phyloP scores from a whole-genome alignment of 2,113 vertebrate species.

The Sorex fumeus region DNA sequence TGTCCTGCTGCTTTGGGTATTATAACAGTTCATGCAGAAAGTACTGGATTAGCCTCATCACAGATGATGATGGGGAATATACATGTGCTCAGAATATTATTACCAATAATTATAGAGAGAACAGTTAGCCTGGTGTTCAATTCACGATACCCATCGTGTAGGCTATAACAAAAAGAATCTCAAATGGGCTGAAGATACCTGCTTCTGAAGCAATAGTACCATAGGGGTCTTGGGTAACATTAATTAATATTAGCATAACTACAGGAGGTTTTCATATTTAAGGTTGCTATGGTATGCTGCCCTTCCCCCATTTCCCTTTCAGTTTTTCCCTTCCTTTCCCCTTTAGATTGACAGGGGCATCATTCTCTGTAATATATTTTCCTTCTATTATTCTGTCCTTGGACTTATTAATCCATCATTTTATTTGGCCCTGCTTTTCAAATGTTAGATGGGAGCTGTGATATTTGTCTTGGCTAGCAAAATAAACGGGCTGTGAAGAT shows the following conservation, averaged over 20 bases:
- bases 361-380: conserved; percentile 72
- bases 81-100: conserved; percentile 73
- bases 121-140: conserved; percentile 62
- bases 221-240: conserved; percentile 56
- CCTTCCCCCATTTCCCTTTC: conserved; percentile 54
- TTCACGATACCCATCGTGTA: conserved; percentile 44
- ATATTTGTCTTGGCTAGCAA: conserved; percentile 82
- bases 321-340: conserved; percentile 45
- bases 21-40: conserved; percentile 81
- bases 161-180: conserved; percentile 66
- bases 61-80: conserved; percentile 70
- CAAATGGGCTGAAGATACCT: conserved; percentile 59
- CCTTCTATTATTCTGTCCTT: conserved; percentile 76
- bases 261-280: conserved; percentile 29
- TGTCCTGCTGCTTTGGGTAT: conserved; percentile 78
- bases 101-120: conserved; percentile 70
- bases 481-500: conserved; percentile 78
- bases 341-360: neutral
- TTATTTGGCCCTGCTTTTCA: conserved; percentile 81
- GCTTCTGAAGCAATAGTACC: conserved; percentile 34
- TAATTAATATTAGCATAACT: conserved; percentile 76
- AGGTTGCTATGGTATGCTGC: conserved; percentile 25
- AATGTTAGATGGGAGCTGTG: conserved; percentile 77
- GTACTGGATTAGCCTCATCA: conserved; percentile 80
- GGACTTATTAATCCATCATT: conserved; percentile 82